A percentile compares a stretch with the other conserved stretches of the same genome.
Conservation (phyloP, 2,888 invertebrate genomes). For the Hydriomena furcata region DNA sequence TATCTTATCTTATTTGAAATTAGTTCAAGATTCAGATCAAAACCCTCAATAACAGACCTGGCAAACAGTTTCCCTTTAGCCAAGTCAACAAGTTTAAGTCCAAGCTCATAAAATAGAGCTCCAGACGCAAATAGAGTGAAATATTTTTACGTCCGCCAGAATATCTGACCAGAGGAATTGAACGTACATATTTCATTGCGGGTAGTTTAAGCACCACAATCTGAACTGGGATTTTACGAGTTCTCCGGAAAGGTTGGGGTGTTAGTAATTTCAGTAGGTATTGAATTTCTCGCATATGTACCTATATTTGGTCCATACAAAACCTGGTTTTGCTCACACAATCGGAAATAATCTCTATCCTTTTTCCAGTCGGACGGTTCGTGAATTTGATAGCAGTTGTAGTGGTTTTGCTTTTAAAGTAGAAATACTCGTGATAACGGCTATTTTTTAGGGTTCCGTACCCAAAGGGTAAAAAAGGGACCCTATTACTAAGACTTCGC, state of each 20-base stretch:
- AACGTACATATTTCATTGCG: constrained; percentile 53
- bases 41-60: not conserved
- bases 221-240: constrained; percentile 56
- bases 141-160: constrained; percentile 43
- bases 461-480: too few relatives aligned
- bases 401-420: not conserved
- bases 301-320: constrained; percentile 12
- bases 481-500: too few relatives aligned
- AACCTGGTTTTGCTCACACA: constrained; percentile 43
- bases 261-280: constrained; percentile 38
- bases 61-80: constrained; percentile 1
- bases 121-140: constrained; percentile 26
- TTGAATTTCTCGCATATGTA: constrained; percentile 13
- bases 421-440: too few relatives aligned
- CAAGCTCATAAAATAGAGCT: constrained; percentile 23
- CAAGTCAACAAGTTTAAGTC: constrained; percentile 22
- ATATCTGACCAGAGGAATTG: constrained; percentile 44
- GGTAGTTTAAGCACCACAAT: constrained; percentile 51
- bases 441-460: too few relatives aligned
- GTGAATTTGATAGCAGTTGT: constrained; percentile 12
- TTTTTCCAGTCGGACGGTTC: constrained; percentile 29
- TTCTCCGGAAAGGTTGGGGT: constrained; percentile 45
- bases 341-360: constrained; percentile 45
- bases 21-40: not conserved
- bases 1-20: too few relatives aligned